Evolutionary conservation across 2,113 vertebrate species (phyloP), one percentile per base, ranked within the genome.

Genomic region (Sminthopsis crassicaudata): DNA sequence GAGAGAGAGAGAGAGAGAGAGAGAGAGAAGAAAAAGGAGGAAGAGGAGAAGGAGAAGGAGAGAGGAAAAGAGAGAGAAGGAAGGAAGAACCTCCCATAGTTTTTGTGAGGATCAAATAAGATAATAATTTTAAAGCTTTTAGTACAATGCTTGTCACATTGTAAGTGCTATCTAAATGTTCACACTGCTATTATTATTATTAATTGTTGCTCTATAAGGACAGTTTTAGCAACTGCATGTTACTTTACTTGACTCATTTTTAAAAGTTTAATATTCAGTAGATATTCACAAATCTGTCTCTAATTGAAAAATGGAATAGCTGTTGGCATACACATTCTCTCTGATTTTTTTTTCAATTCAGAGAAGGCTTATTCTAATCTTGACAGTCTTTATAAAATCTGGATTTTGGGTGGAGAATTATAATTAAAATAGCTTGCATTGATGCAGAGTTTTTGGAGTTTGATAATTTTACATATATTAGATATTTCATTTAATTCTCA

Each of bases 161-260:
- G 16, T 76, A 76, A 76, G 67, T 36, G n/a, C 5, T n/a, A n/a
- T n/a, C 16, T 76, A 7, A 76, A 76, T n/a, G 0, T n/a, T 76
- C 48, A 48, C 1, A 5, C 36, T n/a, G 16, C 36, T 19, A 76
- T 22, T 22, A 76, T 76, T 36, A 27, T 60, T 60, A 42, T 46
- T 48, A 91, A 95, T 60, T 55, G 53, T 76, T 92, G 2, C 8
- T 8, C 24, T 50, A 2, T 23, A 51, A 94, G 46, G 11, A 95
- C 0, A 88, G 26, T 94, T 96, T 95, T 12, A 92, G 52, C 67
- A 46, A 26, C 16, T 23, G 8, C 91, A 51, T 8, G 91, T 22
- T 50, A 57, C 91, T 97, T 92, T 89, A 88, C 94, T 94, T 93
- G 46, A 60, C n/a, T 22, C 52, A 48, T 91, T 84, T 30, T 67